These are phyloP conservation scores for Megaleporinus macrocephalus DNA, from an alignment of 2,113 vertebrate genomes.

Conservation along the genomic window DNA sequence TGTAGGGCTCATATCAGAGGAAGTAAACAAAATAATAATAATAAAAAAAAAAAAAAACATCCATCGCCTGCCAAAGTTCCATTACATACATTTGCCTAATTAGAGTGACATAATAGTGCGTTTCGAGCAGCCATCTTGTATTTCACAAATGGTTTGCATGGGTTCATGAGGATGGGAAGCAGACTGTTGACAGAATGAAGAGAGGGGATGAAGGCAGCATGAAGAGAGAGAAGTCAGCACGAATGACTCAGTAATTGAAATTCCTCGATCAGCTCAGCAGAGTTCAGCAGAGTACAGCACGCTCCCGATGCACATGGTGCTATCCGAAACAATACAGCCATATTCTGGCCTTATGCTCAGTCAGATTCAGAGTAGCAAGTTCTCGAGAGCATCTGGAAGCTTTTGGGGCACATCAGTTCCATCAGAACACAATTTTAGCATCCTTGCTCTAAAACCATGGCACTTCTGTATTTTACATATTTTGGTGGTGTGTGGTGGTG, in stretches of 20 bases:
- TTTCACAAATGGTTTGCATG: conserved; percentile 61
- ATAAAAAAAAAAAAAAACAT: conserved; percentile 43
- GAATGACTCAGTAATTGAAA: conserved; percentile 48
- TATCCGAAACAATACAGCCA: conserved; percentile 4
- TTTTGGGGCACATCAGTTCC: not conserved
- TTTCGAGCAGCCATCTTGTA: conserved; percentile 58
- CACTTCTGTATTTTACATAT: no score
- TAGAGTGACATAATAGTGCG: conserved; percentile 60
- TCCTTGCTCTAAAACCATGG: not conserved
- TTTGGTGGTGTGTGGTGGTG: no score
- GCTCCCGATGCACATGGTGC: not conserved
- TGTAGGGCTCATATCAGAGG: conserved; percentile 34
- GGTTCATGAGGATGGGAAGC: conserved; percentile 51
- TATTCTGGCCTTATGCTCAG: conserved; percentile 5
- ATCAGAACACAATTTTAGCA: not conserved
- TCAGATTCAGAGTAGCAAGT: not conserved
- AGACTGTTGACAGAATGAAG: conserved; percentile 52
- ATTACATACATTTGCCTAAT: conserved; percentile 54
- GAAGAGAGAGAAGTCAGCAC: conserved; percentile 37
- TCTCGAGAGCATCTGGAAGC: not conserved
- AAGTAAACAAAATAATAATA: conserved; percentile 66
- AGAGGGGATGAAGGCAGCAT: conserved; percentile 26
- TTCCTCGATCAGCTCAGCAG: conserved; percentile 35
- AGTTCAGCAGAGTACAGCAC: conserved; percentile 30
- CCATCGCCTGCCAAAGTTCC: conserved; percentile 31